These are phyloP conservation scores for Anseranas semipalmata DNA, from an alignment of 2,113 vertebrate species.

Conservation along the genomic window DNA sequence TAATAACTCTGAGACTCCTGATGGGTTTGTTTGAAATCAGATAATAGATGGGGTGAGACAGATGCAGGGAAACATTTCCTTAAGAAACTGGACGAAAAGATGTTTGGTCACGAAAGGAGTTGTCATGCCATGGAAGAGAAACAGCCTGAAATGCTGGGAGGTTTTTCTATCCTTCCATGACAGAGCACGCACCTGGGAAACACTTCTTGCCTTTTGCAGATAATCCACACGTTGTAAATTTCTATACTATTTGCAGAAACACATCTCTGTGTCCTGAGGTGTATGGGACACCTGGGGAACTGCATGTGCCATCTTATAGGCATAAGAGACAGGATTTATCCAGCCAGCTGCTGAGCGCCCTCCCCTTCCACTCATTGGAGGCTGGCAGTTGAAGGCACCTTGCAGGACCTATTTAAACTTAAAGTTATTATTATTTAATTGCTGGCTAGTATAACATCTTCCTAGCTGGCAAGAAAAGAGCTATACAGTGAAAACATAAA, in stretches of 20 bases:
- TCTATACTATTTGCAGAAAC: background rate
- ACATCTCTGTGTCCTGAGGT: background rate
- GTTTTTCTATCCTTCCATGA: background rate
- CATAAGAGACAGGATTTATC: background rate
- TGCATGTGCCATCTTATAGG: accelerated
- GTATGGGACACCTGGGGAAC: background rate
- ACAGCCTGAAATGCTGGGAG: background rate
- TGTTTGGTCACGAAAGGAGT: background rate
- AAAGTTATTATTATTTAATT: background rate
- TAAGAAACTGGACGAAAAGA: background rate
- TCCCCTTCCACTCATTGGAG: background rate
- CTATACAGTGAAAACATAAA: background rate
- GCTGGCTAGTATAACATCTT: background rate
- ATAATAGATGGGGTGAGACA: background rate
- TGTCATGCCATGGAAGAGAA: background rate
- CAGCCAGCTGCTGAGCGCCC: background rate
- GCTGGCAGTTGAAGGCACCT: background rate
- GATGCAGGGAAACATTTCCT: background rate
- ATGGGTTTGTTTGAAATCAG: background rate
- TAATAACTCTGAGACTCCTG: background rate
- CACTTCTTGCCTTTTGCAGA: background rate
- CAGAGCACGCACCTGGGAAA: background rate
- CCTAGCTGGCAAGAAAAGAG: background rate
- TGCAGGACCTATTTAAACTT: background rate
- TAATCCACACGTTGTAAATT: accelerated